phyloP scores from a whole-genome alignment of 2,113 vertebrate species.

The Perognathus longimembris region DNA sequence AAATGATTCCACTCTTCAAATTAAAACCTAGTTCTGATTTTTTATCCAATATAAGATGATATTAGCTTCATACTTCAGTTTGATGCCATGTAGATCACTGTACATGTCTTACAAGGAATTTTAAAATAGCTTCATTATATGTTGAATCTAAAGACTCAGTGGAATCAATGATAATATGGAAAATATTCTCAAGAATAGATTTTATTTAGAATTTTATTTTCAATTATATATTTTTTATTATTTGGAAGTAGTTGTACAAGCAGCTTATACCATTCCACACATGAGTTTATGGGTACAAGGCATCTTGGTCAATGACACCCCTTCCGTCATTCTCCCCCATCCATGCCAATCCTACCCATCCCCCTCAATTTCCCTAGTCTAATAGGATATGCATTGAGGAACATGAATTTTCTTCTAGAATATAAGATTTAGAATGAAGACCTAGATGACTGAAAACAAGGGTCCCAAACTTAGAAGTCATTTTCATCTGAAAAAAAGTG shows the following conservation, averaged over 20 bases:
- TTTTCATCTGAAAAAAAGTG: too few species aligned
- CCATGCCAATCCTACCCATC: too few species aligned
- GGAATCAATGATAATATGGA: not conserved
- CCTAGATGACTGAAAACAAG: not conserved
- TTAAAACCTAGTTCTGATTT: conserved; percentile 31
- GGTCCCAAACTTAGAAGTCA: fast-evolving
- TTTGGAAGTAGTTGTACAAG: too few species aligned
- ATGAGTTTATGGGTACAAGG: too few species aligned
- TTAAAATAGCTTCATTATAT: not conserved
- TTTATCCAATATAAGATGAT: not conserved
- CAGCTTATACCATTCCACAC: too few species aligned
- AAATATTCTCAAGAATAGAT: not conserved
- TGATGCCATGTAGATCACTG: not conserved
- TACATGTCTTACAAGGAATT: not conserved
- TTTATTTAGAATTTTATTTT: conserved; percentile 5
- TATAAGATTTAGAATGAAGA: conserved; percentile 14
- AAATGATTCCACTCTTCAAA: conserved; percentile 24
- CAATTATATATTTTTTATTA: not conserved
- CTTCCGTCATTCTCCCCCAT: too few species aligned
- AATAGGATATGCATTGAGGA: too few species aligned
- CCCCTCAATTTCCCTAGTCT: too few species aligned
- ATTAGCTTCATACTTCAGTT: not conserved
- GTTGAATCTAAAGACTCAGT: not conserved
- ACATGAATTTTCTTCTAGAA: not conserved
- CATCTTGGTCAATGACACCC: too few species aligned